Percentiles rank a stretch among this genome's conserved stretches.
Conservation (phyloP, 2,797 vertebrate genomes). For the Knipowitschia caucasica region DNA sequence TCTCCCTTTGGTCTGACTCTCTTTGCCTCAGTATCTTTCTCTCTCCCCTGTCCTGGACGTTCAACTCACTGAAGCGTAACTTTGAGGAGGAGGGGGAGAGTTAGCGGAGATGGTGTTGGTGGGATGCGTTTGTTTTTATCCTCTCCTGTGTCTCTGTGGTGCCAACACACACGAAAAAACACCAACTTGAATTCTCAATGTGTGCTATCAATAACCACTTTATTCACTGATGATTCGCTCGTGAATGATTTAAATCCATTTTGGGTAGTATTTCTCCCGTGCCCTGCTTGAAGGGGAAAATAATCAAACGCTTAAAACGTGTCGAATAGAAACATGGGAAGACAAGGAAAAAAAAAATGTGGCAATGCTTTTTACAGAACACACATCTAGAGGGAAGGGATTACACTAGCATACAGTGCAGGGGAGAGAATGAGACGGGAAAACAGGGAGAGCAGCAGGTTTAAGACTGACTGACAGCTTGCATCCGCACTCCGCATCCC, state of each 20-base stretch:
- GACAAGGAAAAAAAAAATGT: conserved; percentile 33
- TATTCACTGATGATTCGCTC: conserved; percentile 75
- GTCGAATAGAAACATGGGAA: conserved; percentile 6
- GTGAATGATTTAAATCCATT: conserved; percentile 73
- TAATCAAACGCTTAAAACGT: conserved; percentile 19
- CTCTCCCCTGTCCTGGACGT: conserved; percentile 69
- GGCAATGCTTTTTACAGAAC: conserved; percentile 57
- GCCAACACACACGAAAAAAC: conserved; percentile 50
- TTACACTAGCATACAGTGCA: conserved; percentile 64
- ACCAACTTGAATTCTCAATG: conserved; percentile 61
- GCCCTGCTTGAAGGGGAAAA: conserved; percentile 57
- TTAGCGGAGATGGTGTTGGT: conserved; percentile 56
- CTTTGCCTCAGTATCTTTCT: conserved; percentile 47
- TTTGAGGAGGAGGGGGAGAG: conserved; percentile 35
- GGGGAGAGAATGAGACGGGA: conserved; percentile 20
- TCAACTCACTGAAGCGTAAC: conserved; percentile 79
- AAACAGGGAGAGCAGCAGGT: conserved; percentile 51
- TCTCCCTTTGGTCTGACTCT: conserved; percentile 62
- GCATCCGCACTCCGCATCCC: conserved; percentile 66
- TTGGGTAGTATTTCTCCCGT: conserved; percentile 63
- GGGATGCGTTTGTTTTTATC: conserved; percentile 71
- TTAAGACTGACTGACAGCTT: conserved; percentile 79
- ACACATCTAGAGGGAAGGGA: conserved; percentile 66
- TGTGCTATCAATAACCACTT: conserved; percentile 75
- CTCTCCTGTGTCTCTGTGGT: conserved; percentile 72